Conservation (phyloP, 2,797 vertebrate species). For the Sphenodon punctatus region DNA sequence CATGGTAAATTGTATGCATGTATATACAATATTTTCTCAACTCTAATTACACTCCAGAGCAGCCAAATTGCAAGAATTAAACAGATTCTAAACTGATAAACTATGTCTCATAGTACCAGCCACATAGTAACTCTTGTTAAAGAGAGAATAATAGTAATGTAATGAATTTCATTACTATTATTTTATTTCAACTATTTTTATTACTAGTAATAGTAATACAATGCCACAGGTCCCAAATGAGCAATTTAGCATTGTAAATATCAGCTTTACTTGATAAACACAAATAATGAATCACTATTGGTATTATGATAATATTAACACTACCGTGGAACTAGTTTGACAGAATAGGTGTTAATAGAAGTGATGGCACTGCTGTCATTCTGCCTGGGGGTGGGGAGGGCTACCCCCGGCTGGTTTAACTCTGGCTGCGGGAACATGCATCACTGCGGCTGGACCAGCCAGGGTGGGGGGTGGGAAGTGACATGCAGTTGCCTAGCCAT, state of each 20-base stretch:
- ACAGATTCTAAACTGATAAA: conserved; percentile 1
- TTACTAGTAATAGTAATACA: neutral
- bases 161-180: no score
- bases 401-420: no score
- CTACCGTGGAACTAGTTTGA: neutral
- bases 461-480: no score
- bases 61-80: conserved; percentile 18
- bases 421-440: no score
- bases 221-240: neutral
- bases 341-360: no score
- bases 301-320: neutral
- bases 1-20: neutral
- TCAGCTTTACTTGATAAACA: neutral
- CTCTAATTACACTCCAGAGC: conserved; percentile 21
- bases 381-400: no score
- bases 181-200: no score
- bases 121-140: neutral
- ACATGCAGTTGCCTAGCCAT: no score
- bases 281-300: neutral
- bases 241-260: neutral
- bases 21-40: conserved; percentile 14
- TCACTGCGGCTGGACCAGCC: no score
- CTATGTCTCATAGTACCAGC: neutral
- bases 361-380: no score
- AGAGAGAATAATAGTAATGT: neutral